A percentile compares a stretch with the other conserved stretches of the same genome.
Evolutionary conservation across 2,113 vertebrate species (phyloP).

Genomic region (Gracilinanus agilis): DNA sequence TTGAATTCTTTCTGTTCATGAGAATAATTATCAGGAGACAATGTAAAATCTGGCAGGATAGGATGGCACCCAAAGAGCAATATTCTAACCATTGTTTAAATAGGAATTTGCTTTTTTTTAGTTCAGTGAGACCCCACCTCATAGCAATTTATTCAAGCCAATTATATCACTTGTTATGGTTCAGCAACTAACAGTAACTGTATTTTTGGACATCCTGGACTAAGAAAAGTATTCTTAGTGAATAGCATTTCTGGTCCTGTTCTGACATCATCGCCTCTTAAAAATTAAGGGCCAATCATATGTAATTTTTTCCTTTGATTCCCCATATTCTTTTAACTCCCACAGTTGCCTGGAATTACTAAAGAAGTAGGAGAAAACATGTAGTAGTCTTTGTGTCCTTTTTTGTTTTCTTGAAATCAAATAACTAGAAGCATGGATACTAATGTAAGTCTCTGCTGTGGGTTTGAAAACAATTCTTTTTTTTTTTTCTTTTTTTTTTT

Average conservation of each 20-base stretch:
- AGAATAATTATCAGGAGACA: background rate
- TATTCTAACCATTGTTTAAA: conserved; percentile 7
- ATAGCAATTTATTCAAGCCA: background rate
- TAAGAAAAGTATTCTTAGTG: background rate
- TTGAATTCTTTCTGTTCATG: background rate
- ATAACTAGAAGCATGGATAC: background rate
- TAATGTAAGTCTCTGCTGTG: background rate
- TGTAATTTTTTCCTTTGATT: background rate
- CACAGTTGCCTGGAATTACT: background rate
- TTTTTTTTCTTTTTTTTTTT: background rate
- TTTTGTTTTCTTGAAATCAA: background rate
- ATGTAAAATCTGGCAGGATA: background rate
- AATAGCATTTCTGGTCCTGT: conserved; percentile 9
- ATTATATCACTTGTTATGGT: background rate
- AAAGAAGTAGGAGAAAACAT: conserved; percentile 32
- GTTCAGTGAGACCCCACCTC: background rate
- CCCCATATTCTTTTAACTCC: background rate
- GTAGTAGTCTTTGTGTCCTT: background rate
- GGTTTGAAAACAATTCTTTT: background rate
- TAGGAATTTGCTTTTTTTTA: conserved; percentile 20
- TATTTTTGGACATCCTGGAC: conserved; percentile 5
- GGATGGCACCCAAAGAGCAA: background rate
- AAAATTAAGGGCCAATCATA: conserved; percentile 17
- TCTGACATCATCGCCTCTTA: conserved; percentile 2
- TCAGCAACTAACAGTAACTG: background rate